Evolutionary conservation across 2,797 vertebrate species (phyloP).

Genomic region (Poecilia velifera): DNA sequence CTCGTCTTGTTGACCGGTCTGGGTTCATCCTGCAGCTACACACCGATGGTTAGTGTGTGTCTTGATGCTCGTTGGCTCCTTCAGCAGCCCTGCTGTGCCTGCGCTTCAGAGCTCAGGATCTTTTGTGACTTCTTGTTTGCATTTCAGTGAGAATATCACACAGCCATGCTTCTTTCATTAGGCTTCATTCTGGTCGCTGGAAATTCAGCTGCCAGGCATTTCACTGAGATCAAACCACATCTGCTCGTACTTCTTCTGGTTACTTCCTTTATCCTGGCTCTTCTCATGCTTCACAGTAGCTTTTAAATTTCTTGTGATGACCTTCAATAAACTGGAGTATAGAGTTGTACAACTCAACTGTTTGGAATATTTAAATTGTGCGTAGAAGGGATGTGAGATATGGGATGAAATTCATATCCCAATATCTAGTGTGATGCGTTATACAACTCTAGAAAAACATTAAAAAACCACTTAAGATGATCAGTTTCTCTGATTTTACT

Average conservation of each 20-base stretch:
- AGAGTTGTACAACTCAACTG: neutral
- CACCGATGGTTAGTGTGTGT: slow-evolving; percentile 17
- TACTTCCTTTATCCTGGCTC: slow-evolving; percentile 10
- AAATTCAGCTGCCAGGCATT: slow-evolving; percentile 27
- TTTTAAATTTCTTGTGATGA: slow-evolving; percentile 11
- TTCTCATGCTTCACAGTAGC: slow-evolving; percentile 1
- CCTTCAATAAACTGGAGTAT: slow-evolving; percentile 1
- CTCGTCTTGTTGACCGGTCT: slow-evolving; percentile 9
- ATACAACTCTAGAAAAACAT: too few species aligned
- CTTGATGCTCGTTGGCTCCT: slow-evolving; percentile 14
- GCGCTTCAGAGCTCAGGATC: neutral
- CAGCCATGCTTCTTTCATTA: slow-evolving; percentile 29
- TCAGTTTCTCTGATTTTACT: too few species aligned
- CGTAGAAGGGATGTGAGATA: neutral
- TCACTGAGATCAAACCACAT: slow-evolving; percentile 34
- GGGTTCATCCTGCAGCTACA: slow-evolving; percentile 9
- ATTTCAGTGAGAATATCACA: slow-evolving; percentile 27
- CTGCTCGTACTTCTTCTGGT: slow-evolving; percentile 24
- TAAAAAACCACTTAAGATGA: too few species aligned
- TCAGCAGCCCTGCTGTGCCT: neutral
- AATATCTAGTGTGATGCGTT: too few species aligned
- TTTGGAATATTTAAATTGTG: slow-evolving; percentile 1
- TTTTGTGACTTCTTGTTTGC: slow-evolving; percentile 11
- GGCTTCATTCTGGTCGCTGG: slow-evolving; percentile 20
- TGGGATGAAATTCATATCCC: too few species aligned